Evolutionary conservation across 1,140 invertebrate species (phyloP), one percentile per base, ranked within the genome.

Genomic region (Brachionus paranguensis): DNA sequence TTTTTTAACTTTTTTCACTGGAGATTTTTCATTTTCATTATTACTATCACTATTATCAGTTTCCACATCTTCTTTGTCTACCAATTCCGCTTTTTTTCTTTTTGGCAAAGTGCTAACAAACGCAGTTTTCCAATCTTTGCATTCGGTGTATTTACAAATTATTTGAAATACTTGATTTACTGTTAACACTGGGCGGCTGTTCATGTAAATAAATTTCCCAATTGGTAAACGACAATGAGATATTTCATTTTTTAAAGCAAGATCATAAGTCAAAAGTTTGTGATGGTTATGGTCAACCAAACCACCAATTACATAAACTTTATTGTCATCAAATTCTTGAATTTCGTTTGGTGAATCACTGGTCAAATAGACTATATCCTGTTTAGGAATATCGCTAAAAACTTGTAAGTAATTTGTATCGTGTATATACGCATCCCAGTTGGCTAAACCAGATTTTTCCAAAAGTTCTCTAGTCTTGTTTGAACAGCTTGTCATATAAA

Each of bases 271-370:
- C 17, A 96, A 45, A 37, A 74, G 24, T 60, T 85, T 84, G 64
- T 84, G 84, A 29, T 70, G 60, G 91, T 99, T 99, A 88, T 99
- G 97, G 91, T 99, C 97, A 0, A 99, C 95, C 17, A 99, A 90
- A 72, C 96, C 97, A 60, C 97, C 97, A 89, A 99, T 99, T 53
- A 99, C 92, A 87, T 98, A 98, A 55, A 93, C 92, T 88, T 93
- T 94, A 14, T 93, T 91, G 85, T 95, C 92, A 70, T 90, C 89
- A 78, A 93, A 91, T 79, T 99, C 91, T 47, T 78, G 55, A 10
- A 72, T 43, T 3, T 95, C 89, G 91, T 96, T 96, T 74, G 95
- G 93, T 3, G 96, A 98, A 88, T 99, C 97, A 88, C 95, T 96
- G 24, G 94, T 94, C 74, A 99, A 91, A 89, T 99, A 99, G 2